phyloP scores from a whole-genome alignment of 2,888 invertebrate species.

The Dorcus parallelipipedus region DNA sequence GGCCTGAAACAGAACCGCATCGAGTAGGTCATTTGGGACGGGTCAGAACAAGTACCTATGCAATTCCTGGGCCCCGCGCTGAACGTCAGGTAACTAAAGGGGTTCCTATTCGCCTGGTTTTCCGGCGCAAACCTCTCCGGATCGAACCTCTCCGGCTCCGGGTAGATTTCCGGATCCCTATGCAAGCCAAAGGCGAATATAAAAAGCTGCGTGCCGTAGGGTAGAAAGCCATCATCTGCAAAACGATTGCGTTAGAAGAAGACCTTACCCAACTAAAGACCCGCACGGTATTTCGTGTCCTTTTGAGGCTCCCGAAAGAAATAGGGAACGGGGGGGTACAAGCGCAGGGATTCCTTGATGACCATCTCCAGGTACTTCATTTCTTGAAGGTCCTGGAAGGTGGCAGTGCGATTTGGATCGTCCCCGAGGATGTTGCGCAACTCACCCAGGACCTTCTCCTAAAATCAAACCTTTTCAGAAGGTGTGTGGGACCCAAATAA shows the following conservation, averaged over 20 bases:
- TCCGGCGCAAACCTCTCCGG: background rate
- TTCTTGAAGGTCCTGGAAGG: constrained; percentile 39
- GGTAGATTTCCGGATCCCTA: background rate
- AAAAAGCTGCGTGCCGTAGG: background rate
- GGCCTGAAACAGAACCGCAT: constrained; percentile 34
- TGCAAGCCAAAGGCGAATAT: background rate
- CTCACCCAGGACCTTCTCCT: constrained; percentile 45
- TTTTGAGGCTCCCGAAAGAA: too few species aligned
- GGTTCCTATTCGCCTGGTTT: background rate
- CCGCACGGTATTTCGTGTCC: too few species aligned
- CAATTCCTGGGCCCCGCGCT: constrained; percentile 5
- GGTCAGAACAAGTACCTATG: background rate
- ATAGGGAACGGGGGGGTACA: constrained; percentile 3
- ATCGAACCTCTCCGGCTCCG: background rate
- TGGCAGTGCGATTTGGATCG: constrained; percentile 22
- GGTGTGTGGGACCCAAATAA: background rate
- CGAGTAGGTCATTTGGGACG: background rate
- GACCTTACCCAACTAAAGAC: too few species aligned
- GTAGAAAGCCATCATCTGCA: background rate
- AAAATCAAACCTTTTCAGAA: constrained; percentile 16
- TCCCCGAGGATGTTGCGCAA: constrained; percentile 38
- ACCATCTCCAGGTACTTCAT: constrained; percentile 6
- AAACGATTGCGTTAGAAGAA: background rate
- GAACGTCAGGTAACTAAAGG: constrained; percentile 1
- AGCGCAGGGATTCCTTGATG: background rate